Evolutionary conservation across 2,113 vertebrate species (phyloP), one percentile per base, ranked within the genome.

Genomic region (Channa argus): DNA sequence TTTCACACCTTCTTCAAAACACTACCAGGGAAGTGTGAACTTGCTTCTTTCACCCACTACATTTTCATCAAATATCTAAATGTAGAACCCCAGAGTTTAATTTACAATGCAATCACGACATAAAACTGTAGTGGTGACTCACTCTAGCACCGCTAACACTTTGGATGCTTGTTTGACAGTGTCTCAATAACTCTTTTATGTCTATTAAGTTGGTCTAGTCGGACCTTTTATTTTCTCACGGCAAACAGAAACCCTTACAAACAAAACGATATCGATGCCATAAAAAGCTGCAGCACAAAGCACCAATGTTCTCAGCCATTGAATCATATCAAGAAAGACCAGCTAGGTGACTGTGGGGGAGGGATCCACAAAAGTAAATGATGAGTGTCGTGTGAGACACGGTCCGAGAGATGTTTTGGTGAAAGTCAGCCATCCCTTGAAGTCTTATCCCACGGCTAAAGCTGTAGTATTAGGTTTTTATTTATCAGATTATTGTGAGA

Each of bases 401-500:
- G 15, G 49, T 71, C 62, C 3, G 13, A 86, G 75, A 79, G 88
- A 79, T 76, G 72, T 59, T 77, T 65, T 53, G 56, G 60, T 79
- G 63, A 73, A 83, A 87, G 56, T 80, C 76, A 76, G 41, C 79
- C 79, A 70, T 81, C 69, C 74, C 79, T 86, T 85, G 46, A 85
- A 72, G 66, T 77, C 75, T 80, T 78, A 77, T 86, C 74, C 80
- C 50, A 6, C 39, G 52, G 82, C 78, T 78, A 70, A 87, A 89
- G 75, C 77, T 60, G 49, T 2, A 34, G 84, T 68, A 80, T 88
- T 87, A 81, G 85, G 66, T 83, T 86, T 39, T 89, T 69, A 82
- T 89, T 87, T 84, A 49, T 67, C 39, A 86, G 87, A 88, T 88
- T 80, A 77, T 49, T 70, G 74, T 59, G 71, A 46, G 85, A 85